Evolutionary conservation across 1,140 invertebrate genomes (phyloP), one percentile per base, ranked within the genome.

Genomic region (Meloidogyne floridensis): DNA sequence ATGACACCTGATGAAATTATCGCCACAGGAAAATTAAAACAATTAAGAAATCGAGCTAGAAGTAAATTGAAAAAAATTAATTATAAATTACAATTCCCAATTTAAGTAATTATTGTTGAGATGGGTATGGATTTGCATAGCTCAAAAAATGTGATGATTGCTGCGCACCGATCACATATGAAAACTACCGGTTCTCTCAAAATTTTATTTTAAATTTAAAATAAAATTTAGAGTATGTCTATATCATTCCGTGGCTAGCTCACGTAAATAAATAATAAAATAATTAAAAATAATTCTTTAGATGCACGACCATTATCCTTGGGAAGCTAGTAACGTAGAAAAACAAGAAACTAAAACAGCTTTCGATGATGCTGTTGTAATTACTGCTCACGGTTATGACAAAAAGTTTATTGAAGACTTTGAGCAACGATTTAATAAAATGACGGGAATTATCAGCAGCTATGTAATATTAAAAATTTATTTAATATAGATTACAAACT

Each of bases 401-500:
- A 89, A 87, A 32, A 89, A 89, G 81, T 89, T 89, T 76, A 86
- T 90, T 56, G 89, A 90, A 73, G 89, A 87, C 6, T 89, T 89
- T 81, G 83, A 90, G 72, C 70, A 77, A 20, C 74, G 84, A 51
- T 89, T 89, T 77, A 83, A 84, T 15, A 70, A 90, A 80, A 75
- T 84, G 11, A 90, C 89, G 15, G 89, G 88, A 59, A 85, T 89
- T 11, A 81, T 89, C 43, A 86, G 82, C 56, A 89, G 80, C 79
- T 83, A 90, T 75, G 88, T 89, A 75, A 78, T 84, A 43, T 6
- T 47, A 81, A 20, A 82, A 20, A 43, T 5, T 43, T 9, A n/a
- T 32, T 32, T 32, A 6, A 32, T 20, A 32, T 53, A 71, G 4
- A 10, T 69, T 75, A 0, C 2, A 43, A 42, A 79, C 6, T 71